Evolutionary conservation across 2,113 vertebrate genomes (phyloP).

Genomic region (Girardinichthys multiradiatus): DNA sequence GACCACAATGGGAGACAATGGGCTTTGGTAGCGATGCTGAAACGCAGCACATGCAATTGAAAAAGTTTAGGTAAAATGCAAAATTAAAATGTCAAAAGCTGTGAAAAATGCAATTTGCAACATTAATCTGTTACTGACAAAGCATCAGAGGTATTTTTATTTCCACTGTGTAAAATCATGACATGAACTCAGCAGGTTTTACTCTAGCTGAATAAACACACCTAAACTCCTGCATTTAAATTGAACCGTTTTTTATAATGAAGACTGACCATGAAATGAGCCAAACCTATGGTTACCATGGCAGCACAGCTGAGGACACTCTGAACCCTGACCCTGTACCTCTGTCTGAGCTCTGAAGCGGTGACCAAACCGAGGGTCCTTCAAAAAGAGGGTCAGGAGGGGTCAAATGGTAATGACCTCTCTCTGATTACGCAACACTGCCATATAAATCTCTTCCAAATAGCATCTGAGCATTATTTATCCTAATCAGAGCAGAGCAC

Average conservation of each 20-base stretch:
- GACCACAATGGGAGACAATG: conserved; percentile 59
- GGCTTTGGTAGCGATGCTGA: conserved; percentile 35
- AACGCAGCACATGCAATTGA: neutral
- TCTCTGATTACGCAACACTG: conserved; percentile 62
- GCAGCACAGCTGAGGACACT: conserved; percentile 74
- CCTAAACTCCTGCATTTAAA: conserved; percentile 16
- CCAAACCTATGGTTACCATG: conserved; percentile 65
- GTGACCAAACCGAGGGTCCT: conserved; percentile 71
- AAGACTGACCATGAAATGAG: conserved; percentile 55
- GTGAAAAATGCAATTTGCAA: neutral
- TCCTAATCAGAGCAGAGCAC: conserved; percentile 57
- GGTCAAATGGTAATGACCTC: conserved; percentile 74
- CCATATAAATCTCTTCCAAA: conserved; percentile 32
- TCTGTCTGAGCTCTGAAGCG: conserved; percentile 59
- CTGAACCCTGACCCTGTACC: conserved; percentile 74
- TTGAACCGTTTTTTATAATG: conserved; percentile 23
- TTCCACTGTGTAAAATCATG: neutral
- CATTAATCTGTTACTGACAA: conserved; percentile 8
- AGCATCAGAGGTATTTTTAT: neutral
- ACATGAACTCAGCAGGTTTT: neutral
- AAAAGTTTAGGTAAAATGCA: neutral
- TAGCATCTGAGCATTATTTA: conserved; percentile 46
- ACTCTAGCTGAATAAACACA: neutral
- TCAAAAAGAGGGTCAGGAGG: conserved; percentile 61
- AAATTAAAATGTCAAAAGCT: neutral